A percentile compares a stretch with the other conserved stretches of the same genome.
Evolutionary conservation across 2,888 invertebrate genomes (phyloP).

Genomic region (Bhutanitis thaidina): DNA sequence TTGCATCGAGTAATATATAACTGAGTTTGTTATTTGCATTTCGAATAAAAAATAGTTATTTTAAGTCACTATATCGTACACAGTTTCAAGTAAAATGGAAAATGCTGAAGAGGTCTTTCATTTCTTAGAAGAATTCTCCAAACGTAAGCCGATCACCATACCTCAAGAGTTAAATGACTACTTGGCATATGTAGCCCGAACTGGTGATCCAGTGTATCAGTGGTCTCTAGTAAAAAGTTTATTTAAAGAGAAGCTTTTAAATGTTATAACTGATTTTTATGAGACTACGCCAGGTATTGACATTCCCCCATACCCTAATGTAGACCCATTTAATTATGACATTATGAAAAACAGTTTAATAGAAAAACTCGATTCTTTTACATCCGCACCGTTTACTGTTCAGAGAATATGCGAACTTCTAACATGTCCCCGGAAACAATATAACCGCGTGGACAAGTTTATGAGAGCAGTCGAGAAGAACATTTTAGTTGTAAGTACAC

Average conservation of each 20-base stretch:
- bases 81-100: conserved; percentile 79
- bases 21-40: too few relatives aligned
- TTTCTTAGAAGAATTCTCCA: conserved; percentile 90
- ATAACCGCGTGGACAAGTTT: conserved; percentile 97
- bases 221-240: conserved; percentile 94
- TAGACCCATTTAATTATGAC: conserved; percentile 94
- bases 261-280: conserved; percentile 93
- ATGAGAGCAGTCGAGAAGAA: conserved; percentile 98
- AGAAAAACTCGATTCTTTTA: conserved; percentile 90
- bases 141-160: conserved; percentile 87
- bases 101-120: conserved; percentile 92
- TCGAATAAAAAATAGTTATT: too few relatives aligned
- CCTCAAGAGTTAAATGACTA: conserved; percentile 94
- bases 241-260: conserved; percentile 91
- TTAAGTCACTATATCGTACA: too few relatives aligned
- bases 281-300: conserved; percentile 88
- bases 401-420: conserved; percentile 97
- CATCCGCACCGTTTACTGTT: conserved; percentile 96
- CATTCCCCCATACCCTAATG: conserved; percentile 92
- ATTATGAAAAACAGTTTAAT: conserved; percentile 91
- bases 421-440: conserved; percentile 94
- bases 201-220: conserved; percentile 95
- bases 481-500: conserved; percentile 90
- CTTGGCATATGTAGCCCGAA: conserved; percentile 93
- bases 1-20: too few relatives aligned